Percentiles rank a stretch among this genome's conserved stretches.
Conservation (phyloP, 2,888 invertebrate species). For the Mesoligia furuncula region DNA sequence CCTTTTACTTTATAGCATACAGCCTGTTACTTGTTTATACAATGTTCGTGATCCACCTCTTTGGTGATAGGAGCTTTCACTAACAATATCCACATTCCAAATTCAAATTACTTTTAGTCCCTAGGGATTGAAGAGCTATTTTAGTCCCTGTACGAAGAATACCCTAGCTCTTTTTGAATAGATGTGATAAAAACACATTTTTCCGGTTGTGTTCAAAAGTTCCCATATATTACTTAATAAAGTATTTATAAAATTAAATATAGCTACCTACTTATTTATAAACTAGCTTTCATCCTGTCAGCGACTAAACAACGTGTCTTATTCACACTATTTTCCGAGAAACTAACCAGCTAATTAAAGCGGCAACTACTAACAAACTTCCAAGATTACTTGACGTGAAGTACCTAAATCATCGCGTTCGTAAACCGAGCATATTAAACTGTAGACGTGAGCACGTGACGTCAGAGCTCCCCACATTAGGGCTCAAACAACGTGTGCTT, state of each 20-base stretch:
- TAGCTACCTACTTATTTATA: neutral
- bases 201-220: too few relatives aligned
- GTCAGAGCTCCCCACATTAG: slow-evolving; percentile 54
- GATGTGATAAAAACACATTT: neutral
- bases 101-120: too few relatives aligned
- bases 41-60: too few relatives aligned
- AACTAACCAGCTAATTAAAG: slow-evolving; percentile 42
- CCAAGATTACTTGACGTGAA: slow-evolving; percentile 52
- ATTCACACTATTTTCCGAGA: slow-evolving; percentile 26
- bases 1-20: too few relatives aligned
- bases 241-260: neutral
- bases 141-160: too few relatives aligned
- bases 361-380: slow-evolving; percentile 35
- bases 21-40: too few relatives aligned
- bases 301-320: neutral
- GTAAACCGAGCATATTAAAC: slow-evolving; percentile 56
- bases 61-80: too few relatives aligned
- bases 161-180: too few relatives aligned
- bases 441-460: slow-evolving; percentile 41
- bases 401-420: slow-evolving; percentile 53
- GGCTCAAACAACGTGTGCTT: slow-evolving; percentile 56
- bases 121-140: too few relatives aligned
- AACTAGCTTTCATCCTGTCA: neutral
- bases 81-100: too few relatives aligned
- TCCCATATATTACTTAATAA: too few relatives aligned